Percentiles rank a stretch among this genome's conserved stretches.
phyloP scores from a whole-genome alignment of 2,113 vertebrate species.

The Coryphaenoides rupestris region DNA sequence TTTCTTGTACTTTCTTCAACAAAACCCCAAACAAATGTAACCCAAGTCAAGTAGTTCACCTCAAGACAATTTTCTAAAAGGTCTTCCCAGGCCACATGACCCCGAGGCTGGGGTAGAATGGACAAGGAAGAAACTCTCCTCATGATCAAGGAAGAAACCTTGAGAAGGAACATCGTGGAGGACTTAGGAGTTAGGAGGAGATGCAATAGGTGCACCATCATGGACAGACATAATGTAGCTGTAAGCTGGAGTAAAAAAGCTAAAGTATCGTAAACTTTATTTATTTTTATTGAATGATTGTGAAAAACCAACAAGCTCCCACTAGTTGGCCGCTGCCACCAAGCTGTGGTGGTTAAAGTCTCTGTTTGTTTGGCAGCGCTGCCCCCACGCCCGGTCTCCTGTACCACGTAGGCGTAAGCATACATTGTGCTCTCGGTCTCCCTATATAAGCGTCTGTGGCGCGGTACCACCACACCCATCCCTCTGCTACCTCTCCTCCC shows the following conservation, averaged over 20 bases:
- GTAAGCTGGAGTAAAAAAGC: too few species aligned
- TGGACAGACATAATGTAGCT: not conserved
- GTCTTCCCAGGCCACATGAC: too few species aligned
- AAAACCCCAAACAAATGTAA: too few species aligned
- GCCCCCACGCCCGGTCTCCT: not conserved
- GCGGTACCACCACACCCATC: not conserved
- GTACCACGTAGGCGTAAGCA: not conserved
- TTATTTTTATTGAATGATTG: not conserved
- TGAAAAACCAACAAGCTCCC: not conserved
- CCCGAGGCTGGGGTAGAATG: too few species aligned
- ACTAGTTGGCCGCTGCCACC: not conserved
- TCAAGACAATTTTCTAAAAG: too few species aligned
- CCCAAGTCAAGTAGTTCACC: too few species aligned
- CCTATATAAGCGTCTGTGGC: slow-evolving; percentile 5
- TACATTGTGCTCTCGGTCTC: not conserved
- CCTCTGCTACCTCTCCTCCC: not conserved
- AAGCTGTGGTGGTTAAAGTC: slow-evolving; percentile 29
- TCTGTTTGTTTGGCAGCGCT: slow-evolving; percentile 30
- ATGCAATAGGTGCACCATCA: too few species aligned
- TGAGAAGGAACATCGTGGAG: not conserved
- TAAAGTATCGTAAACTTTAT: not conserved
- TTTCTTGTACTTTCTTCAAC: too few species aligned
- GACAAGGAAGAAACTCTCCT: too few species aligned
- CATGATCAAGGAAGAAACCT: too few species aligned
- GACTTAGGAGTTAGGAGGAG: not conserved